Conservation (phyloP, 2,113 vertebrate genomes). For the Ellobius talpinus region DNA sequence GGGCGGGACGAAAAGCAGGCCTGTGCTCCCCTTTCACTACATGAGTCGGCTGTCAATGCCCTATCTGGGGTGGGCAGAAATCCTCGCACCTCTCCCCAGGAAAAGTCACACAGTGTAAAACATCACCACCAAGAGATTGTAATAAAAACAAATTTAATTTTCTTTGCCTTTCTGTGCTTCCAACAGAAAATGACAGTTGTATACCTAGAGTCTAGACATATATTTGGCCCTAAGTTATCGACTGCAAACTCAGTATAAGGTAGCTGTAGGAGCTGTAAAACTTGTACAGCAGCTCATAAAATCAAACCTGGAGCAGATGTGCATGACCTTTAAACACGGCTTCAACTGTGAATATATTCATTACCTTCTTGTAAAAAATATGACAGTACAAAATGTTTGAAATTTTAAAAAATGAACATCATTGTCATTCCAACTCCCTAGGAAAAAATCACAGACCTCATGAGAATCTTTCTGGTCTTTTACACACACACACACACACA, state of each 20-base stretch:
- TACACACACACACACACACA: background rate
- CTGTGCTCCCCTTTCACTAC: no score
- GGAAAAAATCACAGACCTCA: background rate
- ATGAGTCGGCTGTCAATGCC: background rate
- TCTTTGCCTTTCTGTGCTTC: background rate
- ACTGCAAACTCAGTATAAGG: background rate
- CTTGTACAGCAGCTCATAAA: background rate
- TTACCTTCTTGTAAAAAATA: background rate
- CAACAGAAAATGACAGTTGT: background rate
- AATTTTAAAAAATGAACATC: conserved; percentile 31
- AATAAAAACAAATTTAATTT: background rate
- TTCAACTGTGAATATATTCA: background rate
- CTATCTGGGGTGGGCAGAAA: no score
- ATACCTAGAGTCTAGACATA: background rate
- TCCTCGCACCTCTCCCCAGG: background rate
- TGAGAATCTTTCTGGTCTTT: background rate
- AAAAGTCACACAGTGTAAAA: background rate
- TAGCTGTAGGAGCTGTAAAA: background rate
- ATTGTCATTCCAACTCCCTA: background rate
- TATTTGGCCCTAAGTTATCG: background rate
- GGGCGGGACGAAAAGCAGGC: no score
- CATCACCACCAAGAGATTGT: background rate
- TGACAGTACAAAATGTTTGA: background rate
- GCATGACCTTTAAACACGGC: background rate
- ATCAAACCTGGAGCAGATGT: background rate